These are phyloP conservation scores for Parascotia fuliginaria DNA, from an alignment of 2,888 invertebrate species.

Conservation along the genomic window DNA sequence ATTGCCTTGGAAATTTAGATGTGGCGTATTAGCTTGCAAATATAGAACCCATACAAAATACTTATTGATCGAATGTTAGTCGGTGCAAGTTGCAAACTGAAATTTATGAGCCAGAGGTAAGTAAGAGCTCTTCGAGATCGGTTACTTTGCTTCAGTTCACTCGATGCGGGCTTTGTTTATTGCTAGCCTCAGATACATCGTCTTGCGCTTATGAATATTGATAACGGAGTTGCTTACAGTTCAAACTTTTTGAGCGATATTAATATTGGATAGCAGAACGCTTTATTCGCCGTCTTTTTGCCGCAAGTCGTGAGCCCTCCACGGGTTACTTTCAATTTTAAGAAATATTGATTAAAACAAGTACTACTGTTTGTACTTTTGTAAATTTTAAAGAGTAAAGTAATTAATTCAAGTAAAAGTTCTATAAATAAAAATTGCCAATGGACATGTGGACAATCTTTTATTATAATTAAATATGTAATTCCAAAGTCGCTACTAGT, in stretches of 20 bases:
- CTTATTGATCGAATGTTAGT: constrained; percentile 83
- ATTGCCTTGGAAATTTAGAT: constrained; percentile 76
- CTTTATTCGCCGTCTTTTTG: constrained; percentile 56
- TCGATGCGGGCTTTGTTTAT: constrained; percentile 72
- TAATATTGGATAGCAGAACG: constrained; percentile 62
- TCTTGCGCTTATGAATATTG: constrained; percentile 82
- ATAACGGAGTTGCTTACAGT: constrained; percentile 71
- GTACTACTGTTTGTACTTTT: constrained; percentile 13
- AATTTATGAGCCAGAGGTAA: constrained; percentile 79
- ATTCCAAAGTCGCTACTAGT: no score
- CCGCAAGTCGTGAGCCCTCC: constrained; percentile 14
- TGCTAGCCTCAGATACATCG: constrained; percentile 74
- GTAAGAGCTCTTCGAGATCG: constrained; percentile 72
- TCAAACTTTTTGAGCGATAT: constrained; percentile 71
- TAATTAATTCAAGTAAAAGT: constrained; percentile 1
- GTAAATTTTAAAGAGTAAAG: constrained; percentile 3
- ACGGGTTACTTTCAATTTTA: constrained; percentile 22
- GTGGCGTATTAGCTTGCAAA: constrained; percentile 83
- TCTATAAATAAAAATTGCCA: no score
- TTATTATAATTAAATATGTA: no score
- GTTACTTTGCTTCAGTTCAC: constrained; percentile 69
- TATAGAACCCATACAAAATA: constrained; percentile 84
- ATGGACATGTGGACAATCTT: no score
- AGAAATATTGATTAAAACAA: constrained; percentile 27
- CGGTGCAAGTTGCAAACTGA: constrained; percentile 82